Evolutionary conservation across 2,888 invertebrate genomes (phyloP).

Genomic region (Aspidapion aeneum): DNA sequence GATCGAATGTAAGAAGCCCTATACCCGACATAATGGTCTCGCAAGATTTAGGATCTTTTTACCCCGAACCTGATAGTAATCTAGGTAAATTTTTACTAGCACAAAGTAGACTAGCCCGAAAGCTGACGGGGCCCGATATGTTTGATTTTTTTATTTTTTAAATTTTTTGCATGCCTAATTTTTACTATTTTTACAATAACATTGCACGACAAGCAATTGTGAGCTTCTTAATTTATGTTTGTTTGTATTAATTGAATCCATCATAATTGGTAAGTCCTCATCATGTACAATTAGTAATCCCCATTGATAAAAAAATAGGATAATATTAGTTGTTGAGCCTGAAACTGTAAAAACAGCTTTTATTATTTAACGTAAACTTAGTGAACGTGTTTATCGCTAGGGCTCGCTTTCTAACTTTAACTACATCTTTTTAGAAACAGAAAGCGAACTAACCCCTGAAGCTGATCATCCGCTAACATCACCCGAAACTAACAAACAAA

Average conservation of each 20-base stretch:
- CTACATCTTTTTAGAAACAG: conserved; percentile 49
- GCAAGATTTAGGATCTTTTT: conserved; percentile 18
- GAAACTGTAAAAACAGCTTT: conserved; percentile 2
- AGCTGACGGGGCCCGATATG: conserved; percentile 43
- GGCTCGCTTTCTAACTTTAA: no score
- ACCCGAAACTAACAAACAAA: conserved; percentile 40
- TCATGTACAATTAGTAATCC: background rate
- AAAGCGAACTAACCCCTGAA: conserved; percentile 42
- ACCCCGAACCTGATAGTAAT: conserved; percentile 2
- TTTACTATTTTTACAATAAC: background rate
- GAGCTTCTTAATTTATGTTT: background rate
- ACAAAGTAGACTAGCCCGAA: conserved; percentile 25
- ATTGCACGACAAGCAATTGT: background rate
- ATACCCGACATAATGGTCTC: conserved; percentile 38
- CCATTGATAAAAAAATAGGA: background rate
- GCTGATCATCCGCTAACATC: conserved; percentile 41
- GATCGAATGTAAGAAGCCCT: conserved; percentile 21
- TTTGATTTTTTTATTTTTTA: conserved; percentile 42
- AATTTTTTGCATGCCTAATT: background rate
- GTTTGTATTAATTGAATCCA: background rate
- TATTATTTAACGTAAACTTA: conserved; percentile 11
- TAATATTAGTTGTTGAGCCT: background rate
- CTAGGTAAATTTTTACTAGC: conserved; percentile 25
- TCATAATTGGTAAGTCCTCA: background rate
- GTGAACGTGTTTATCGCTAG: conserved; percentile 31